Evolutionary conservation across 2,113 vertebrate species (phyloP).

Genomic region (Drymodes brunneopygia): DNA sequence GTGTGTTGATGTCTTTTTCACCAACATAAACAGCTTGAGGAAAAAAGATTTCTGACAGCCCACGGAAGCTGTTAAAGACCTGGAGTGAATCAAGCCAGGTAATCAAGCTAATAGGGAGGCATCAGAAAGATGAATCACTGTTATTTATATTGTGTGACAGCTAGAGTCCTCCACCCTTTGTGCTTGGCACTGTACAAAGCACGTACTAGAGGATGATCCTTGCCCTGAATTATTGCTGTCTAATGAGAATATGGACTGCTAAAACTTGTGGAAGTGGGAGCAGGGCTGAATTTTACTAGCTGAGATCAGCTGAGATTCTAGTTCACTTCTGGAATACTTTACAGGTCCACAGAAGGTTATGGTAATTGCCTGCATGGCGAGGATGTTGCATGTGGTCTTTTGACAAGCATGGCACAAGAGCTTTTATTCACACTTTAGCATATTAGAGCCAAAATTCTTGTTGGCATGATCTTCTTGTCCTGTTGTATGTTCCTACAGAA

Average conservation of each 20-base stretch:
- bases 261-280: not conserved
- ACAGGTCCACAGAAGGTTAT: not conserved
- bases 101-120: not conserved
- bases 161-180: not conserved
- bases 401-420: not conserved
- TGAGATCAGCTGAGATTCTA: not conserved
- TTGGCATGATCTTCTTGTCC: not conserved
- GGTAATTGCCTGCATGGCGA: not conserved
- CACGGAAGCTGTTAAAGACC: not conserved
- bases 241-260: not conserved
- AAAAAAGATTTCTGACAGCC: slow-evolving; percentile 14
- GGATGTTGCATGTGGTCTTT: not conserved
- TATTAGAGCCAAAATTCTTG: not conserved
- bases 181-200: not conserved
- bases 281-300: not conserved
- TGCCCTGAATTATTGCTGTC: not conserved
- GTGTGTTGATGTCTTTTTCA: not conserved
- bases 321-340: not conserved
- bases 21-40: not conserved
- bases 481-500: not conserved
- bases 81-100: slow-evolving; percentile 7
- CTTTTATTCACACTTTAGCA: not conserved
- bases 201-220: not conserved
- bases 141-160: not conserved
- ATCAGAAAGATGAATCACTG: not conserved